phyloP scores from a whole-genome alignment of 2,797 vertebrate genomes.

The Hydrophis major region DNA sequence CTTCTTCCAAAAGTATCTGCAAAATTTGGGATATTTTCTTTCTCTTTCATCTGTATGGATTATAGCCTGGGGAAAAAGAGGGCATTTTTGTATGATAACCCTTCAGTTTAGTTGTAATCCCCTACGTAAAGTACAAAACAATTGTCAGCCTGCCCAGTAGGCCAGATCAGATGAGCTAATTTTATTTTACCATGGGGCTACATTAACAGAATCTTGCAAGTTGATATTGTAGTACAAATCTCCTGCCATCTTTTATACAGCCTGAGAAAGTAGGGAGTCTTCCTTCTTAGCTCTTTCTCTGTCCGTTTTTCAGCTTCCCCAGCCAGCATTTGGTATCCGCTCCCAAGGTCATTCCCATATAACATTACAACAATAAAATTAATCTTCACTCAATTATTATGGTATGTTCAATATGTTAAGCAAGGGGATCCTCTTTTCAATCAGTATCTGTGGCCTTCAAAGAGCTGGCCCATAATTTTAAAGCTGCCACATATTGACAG shows the following conservation, averaged over 20 bases:
- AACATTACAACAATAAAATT: not conserved
- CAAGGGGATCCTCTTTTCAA: not conserved
- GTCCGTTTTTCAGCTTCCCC: not conserved
- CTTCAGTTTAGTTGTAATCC: not conserved
- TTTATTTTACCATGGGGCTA: not conserved
- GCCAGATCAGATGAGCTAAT: not conserved
- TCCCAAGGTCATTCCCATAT: not conserved
- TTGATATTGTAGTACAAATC: not conserved
- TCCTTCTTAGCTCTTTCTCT: not conserved
- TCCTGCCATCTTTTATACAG: not conserved
- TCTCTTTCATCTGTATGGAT: not conserved
- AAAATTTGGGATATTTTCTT: not conserved
- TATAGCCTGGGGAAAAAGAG: not conserved
- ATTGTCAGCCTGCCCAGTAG: not conserved
- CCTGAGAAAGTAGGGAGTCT: not conserved
- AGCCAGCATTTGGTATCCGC: not conserved
- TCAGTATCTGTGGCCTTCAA: not conserved
- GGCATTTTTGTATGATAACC: not conserved
- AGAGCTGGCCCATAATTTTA: not conserved
- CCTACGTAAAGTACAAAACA: not conserved
- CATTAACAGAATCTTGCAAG: not conserved
- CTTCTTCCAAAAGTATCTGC: not conserved
- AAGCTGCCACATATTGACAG: not conserved
- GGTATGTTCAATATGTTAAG: not conserved
- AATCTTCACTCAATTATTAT: not conserved